Conservation (phyloP, 1,140 invertebrate species). For the Rhopalosiphum maidis region DNA sequence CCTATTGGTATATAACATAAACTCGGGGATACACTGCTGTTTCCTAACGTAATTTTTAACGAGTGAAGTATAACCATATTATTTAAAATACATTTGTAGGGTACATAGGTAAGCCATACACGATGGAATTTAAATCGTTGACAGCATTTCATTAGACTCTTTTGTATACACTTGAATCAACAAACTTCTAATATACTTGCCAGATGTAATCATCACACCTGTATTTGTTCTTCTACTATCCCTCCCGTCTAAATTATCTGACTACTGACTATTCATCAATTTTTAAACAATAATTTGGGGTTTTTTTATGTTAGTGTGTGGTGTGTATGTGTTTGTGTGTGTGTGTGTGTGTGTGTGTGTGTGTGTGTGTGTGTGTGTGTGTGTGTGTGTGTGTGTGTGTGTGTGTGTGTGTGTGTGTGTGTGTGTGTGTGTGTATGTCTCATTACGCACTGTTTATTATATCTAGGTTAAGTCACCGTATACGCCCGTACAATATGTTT, state of each 20-base stretch:
- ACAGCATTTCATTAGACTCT: slow-evolving; percentile 56
- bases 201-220: slow-evolving; percentile 55
- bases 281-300: slow-evolving; percentile 15
- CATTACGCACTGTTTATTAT: slow-evolving; percentile 18
- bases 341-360: not conserved
- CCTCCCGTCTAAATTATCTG: not conserved
- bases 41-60: slow-evolving; percentile 40
- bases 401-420: not conserved
- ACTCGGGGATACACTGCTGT: not conserved
- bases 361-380: not conserved
- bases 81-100: slow-evolving; percentile 38
- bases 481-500: not conserved
- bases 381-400: not conserved
- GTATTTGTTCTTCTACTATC: slow-evolving; percentile 42
- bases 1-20: not conserved
- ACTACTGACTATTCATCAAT: slow-evolving; percentile 32
- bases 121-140: slow-evolving; percentile 46
- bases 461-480: slow-evolving; percentile 36
- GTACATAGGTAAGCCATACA: not conserved
- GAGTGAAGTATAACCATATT: slow-evolving; percentile 30
- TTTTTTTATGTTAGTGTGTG: not conserved
- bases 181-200: slow-evolving; percentile 54
- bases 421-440: not conserved
- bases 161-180: slow-evolving; percentile 55
- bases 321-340: not conserved